Percentiles rank a stretch among this genome's conserved stretches.
Conservation (phyloP, 2,888 invertebrate species). For the Sesamia inferens region DNA sequence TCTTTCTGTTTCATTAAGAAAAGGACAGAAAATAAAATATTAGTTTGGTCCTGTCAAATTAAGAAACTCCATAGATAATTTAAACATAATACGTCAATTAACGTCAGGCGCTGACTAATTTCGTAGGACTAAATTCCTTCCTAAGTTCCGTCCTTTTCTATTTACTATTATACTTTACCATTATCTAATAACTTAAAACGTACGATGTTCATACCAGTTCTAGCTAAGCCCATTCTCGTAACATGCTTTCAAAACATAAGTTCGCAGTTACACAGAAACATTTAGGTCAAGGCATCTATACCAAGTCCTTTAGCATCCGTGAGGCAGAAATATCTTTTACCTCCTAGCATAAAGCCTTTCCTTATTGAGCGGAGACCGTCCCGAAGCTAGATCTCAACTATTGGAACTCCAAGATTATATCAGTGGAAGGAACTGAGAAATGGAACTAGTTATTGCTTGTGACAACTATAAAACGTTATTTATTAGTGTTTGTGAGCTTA, state of each 20-base stretch:
- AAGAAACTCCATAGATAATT: too few relatives aligned
- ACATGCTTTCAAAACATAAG: conserved; percentile 61
- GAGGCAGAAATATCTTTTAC: conserved; percentile 62
- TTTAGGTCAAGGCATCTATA: conserved; percentile 63
- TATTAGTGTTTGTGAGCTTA: conserved; percentile 71
- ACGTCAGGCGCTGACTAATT: too few relatives aligned
- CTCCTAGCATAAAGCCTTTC: conserved; percentile 61
- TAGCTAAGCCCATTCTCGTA: conserved; percentile 51
- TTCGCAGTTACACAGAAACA: conserved; percentile 49
- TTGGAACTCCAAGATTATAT: conserved; percentile 67
- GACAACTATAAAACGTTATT: conserved; percentile 76
- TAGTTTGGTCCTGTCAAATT: too few relatives aligned
- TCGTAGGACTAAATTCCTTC: too few relatives aligned
- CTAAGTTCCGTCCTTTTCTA: too few relatives aligned
- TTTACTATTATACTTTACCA: too few relatives aligned
- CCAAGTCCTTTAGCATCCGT: conserved; percentile 60
- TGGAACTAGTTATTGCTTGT: conserved; percentile 74
- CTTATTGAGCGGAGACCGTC: conserved; percentile 67
- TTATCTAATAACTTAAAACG: conserved; percentile 35
- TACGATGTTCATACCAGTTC: conserved; percentile 48
- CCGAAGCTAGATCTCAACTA: conserved; percentile 52
- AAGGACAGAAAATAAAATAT: too few relatives aligned
- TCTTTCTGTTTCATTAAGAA: too few relatives aligned
- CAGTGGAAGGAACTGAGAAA: conserved; percentile 71
- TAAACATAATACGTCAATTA: too few relatives aligned